Evolutionary conservation across 2,797 vertebrate genomes (phyloP).

Genomic region (Poecilia velifera): DNA sequence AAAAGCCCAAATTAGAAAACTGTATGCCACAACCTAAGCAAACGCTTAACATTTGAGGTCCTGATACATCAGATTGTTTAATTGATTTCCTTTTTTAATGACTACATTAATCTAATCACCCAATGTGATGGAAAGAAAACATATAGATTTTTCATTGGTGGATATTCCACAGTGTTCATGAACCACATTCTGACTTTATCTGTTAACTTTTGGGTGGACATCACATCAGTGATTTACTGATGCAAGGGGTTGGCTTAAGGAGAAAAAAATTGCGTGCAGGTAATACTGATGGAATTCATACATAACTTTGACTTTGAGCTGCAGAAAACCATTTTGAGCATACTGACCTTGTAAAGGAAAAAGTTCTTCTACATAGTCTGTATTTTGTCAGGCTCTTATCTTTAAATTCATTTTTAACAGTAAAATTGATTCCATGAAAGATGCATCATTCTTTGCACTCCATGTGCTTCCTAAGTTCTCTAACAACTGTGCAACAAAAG

Average conservation of each 20-base stretch:
- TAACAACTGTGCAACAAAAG: neutral
- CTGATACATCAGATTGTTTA: neutral
- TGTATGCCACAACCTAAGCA: neutral
- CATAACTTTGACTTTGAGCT: neutral
- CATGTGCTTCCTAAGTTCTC: neutral
- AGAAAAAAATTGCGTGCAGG: neutral
- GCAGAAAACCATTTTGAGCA: neutral
- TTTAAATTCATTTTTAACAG: neutral
- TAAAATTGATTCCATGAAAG: neutral
- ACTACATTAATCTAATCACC: neutral
- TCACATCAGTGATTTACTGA: neutral
- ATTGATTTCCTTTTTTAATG: neutral
- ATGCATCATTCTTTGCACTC: neutral
- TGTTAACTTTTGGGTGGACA: neutral
- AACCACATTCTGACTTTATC: neutral
- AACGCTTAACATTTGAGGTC: neutral
- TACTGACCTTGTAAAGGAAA: neutral
- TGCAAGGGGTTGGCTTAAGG: neutral
- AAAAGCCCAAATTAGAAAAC: neutral
- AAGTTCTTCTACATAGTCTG: neutral
- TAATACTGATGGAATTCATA: neutral
- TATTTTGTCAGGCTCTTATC: neutral
- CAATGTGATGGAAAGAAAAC: neutral
- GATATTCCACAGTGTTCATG: neutral
- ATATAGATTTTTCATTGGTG: neutral